Base-by-base conservation (phyloP, 2,888 invertebrate genomes). In the Pelosia muscerda region DNA sequence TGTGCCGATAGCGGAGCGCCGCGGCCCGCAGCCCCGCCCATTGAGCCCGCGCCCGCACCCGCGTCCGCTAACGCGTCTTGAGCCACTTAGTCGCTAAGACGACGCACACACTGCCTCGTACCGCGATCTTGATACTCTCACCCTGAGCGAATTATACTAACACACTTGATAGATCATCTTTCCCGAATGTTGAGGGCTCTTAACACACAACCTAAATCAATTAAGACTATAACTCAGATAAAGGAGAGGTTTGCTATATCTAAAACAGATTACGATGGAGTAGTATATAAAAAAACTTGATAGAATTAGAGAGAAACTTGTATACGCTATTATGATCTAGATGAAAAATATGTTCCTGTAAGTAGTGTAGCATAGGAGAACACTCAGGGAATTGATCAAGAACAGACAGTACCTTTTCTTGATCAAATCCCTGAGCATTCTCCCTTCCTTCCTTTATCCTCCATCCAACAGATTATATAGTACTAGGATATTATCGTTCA, bases 1-100 rank as follows among this genome's bases (percentile, higher is more conserved):
- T 95, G 95, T 93, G 94, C 95, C 95, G 94, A 93, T 92, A 92
- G 92, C 93, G 94, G 93, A 87, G 91, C 84, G 93, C 94, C 94
- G 89, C 93, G 91, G 88, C 88, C 90, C 90, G 87, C 88, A 86
- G 87, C 89, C 85, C 87, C 90, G 89, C 88, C 90, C 88, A 83
- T 81, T 38, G 70, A 63, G 69, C 79, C 75, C 73, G 78, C 87
- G 78, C 87, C 88, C 84, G 83, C 89, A 81, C 88, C 87, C 88
- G 88, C 89, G 86, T 90, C 91, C 92, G 90, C 93, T 93, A 93
- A 93, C 93, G 94, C 93, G 93, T 93, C 94, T 95, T 94, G 90
- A 93, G 94, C 94, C 93, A 95, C 93, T 95, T 94, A 94, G 93
- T 90, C 88, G 90, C 82, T 94, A 93, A 94, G 94, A 94, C 94